Percentiles rank a stretch among this genome's conserved stretches.
Conservation (phyloP, 2,797 vertebrate species). For the Pseudomugil tenellus region DNA sequence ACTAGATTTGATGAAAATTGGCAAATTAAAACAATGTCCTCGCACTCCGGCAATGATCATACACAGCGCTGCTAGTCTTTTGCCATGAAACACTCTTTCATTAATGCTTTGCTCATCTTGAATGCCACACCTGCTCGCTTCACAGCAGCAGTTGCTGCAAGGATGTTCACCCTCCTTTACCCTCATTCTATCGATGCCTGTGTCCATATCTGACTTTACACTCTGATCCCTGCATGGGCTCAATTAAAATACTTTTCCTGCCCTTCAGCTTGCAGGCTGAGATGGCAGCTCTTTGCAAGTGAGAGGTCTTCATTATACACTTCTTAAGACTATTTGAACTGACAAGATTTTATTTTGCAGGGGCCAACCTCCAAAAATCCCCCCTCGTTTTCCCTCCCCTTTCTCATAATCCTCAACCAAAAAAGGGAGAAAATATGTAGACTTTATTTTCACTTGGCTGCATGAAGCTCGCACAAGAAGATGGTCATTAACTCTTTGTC, state of each 20-base stretch:
- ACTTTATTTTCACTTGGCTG: conserved; percentile 76
- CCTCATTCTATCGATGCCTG: background rate
- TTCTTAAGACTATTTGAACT: conserved; percentile 78
- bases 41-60: conserved; percentile 36
- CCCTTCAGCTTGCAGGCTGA: conserved; percentile 36
- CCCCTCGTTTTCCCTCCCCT: conserved; percentile 2
- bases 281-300: conserved; percentile 54
- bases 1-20: conserved; percentile 67
- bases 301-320: conserved; percentile 74
- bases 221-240: conserved; percentile 68
- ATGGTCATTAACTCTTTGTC: conserved; percentile 65
- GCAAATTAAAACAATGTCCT: conserved; percentile 58
- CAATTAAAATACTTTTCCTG: conserved; percentile 74
- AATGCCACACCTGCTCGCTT: conserved; percentile 56
- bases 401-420: conserved; percentile 75
- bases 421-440: conserved; percentile 76
- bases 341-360: conserved; percentile 79
- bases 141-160: conserved; percentile 5
- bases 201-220: conserved; percentile 7
- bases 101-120: conserved; percentile 45
- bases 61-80: conserved; percentile 28
- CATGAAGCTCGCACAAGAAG: conserved; percentile 54
- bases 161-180: conserved; percentile 11
- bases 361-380: conserved; percentile 68
- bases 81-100: conserved; percentile 46